Base-by-base conservation (phyloP, 92 coral and sea anemone genomes). In the Bergia puertoricense region DNA sequence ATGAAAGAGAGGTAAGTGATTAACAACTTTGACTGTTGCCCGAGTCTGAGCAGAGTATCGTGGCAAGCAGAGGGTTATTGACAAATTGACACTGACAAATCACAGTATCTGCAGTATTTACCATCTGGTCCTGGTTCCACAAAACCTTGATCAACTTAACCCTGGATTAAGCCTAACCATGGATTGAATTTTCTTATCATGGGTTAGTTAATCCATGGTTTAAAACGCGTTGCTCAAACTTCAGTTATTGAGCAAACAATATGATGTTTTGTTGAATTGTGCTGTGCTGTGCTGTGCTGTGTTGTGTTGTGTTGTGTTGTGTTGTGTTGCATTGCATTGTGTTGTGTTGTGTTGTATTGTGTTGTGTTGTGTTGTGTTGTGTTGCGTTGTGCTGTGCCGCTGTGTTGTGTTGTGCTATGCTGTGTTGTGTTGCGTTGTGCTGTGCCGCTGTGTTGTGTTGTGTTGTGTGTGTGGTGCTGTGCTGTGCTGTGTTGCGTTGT, bases 1-100 rank as follows among this genome's bases (percentile, higher is more conserved):
- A 84, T 30, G 87, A 84, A 20, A 84, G 87, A 71, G 87, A 84
- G 87, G 87, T 84, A 23, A 41, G 42, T 1, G 16, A 76, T 43
- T 11, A 36, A 30, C 30, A 30, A 30, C 30, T 30, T 30, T 30
- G 30, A 30, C 30, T 30, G 30, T 8, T 72, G 37, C 11, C 9
- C 15, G 0, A 11, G 14, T 13, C 7, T 51, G 57, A 9, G 57
- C 57, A 9, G 7, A 43, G 0, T 51, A 11, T 11, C 15, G 57
- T 51, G 57, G 1, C 11, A 0, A 9, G 57, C 11, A 2, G 2
- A 2, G 6, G 51, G 51, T 46, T 10, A 6, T 0, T 10, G 6
- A 10, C 8, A 7, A 0, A 46, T 46, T 46, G 8, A 46, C 46
- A 43, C 46, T 43, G 5, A 5, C 46, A 43, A 43, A 43, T 30